Conservation (phyloP, 2,113 vertebrate species). For the Gopherus flavomarginatus region DNA sequence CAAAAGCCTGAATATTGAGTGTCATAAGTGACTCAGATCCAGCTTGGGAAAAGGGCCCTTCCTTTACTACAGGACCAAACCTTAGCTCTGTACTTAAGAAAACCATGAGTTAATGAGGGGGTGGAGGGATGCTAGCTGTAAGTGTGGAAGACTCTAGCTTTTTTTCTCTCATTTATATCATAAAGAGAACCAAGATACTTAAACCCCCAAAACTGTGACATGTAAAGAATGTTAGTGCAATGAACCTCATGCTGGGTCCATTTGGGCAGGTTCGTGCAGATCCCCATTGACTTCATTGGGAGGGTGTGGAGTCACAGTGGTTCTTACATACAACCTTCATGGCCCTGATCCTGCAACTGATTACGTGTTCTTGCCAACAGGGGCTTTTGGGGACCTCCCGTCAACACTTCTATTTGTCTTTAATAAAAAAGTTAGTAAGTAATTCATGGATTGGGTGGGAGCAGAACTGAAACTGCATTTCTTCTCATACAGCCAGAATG, state of each 20-base stretch:
- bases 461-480: fast-evolving
- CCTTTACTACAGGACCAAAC: neutral
- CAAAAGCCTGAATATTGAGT: conserved; percentile 33
- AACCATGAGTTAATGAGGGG: neutral
- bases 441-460: neutral
- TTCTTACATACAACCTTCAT: neutral
- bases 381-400: neutral
- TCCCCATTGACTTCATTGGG: fast-evolving
- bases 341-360: neutral
- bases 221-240: fast-evolving
- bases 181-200: neutral
- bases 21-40: conserved; percentile 69
- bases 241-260: neutral
- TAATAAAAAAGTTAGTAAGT: neutral
- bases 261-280: neutral
- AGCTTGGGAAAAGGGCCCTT: conserved; percentile 48
- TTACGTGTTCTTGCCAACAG: neutral
- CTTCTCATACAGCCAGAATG: neutral
- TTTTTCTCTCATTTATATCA: neutral
- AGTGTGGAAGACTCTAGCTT: neutral
- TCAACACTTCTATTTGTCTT: neutral
- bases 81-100: neutral
- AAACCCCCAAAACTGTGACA: neutral
- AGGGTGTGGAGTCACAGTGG: neutral
- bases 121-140: fast-evolving